Evolutionary conservation across 2,888 invertebrate genomes (phyloP).

Genomic region (Parelbella ahira): DNA sequence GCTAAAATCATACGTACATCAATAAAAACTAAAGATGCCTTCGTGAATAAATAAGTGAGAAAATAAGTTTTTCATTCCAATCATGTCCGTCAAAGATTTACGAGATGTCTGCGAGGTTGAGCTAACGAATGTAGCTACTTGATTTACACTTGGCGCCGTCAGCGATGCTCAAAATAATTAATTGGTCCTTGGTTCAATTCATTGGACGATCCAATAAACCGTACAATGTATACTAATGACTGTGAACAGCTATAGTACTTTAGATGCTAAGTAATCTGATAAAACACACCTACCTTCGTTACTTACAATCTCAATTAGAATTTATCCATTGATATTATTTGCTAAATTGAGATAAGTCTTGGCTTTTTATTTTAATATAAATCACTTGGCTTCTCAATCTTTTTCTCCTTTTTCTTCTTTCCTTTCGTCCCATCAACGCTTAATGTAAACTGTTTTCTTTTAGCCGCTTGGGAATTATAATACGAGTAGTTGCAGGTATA

Average conservation of each 20-base stretch:
- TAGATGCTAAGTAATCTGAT: too few relatives aligned
- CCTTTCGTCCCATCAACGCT: too few relatives aligned
- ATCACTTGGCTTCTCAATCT: too few relatives aligned
- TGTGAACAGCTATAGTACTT: neutral
- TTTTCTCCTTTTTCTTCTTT: too few relatives aligned
- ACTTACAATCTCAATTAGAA: too few relatives aligned
- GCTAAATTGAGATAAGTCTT: slow-evolving; percentile 4
- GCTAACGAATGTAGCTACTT: slow-evolving; percentile 22
- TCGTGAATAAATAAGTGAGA: slow-evolving; percentile 13
- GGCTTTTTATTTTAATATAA: neutral
- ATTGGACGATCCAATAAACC: slow-evolving; percentile 6
- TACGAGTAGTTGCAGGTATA: too few relatives aligned
- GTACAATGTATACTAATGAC: neutral
- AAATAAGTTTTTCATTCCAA: slow-evolving; percentile 29
- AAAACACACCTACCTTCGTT: too few relatives aligned
- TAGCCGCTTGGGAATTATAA: too few relatives aligned
- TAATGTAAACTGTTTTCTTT: too few relatives aligned
- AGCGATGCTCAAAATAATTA: slow-evolving; percentile 29
- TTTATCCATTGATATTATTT: neutral
- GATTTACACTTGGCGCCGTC: slow-evolving; percentile 44
- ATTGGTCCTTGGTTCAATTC: slow-evolving; percentile 28
- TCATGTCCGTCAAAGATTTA: slow-evolving; percentile 32
- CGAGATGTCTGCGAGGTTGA: slow-evolving; percentile 29
- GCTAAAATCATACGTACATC: slow-evolving; percentile 12
- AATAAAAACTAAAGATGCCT: slow-evolving; percentile 11